Base-by-base conservation (phyloP, 2,888 invertebrate species). In the Lasioglossum zephyrum region DNA sequence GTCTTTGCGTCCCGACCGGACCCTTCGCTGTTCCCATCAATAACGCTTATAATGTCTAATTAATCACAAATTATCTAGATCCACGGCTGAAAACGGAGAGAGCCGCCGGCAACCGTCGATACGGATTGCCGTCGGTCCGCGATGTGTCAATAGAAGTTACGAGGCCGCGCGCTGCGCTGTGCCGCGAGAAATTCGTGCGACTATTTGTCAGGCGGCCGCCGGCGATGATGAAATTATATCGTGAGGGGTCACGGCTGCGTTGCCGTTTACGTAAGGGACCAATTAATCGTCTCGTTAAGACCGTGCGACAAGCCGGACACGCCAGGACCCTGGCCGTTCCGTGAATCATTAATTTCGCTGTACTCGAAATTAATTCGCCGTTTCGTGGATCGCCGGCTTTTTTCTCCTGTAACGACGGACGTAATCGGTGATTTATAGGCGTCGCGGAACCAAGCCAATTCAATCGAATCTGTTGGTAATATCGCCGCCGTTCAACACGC, bases 11-110 rank as follows among this genome's bases (percentile, higher is more conserved):
- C 60, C 26, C 16, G 60, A 31, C 60, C 60, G 84, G 86, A 72
- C 85, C 86, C 85, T 63, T 63, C 76, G 91, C 88, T 91, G 92
- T 93, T 93, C 93, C 94, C 94, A 94, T 95, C 94, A 94, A 95
- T 95, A 94, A 95, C 90, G 90, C 93, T 92, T 91, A 93, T 93
- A 94, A 94, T 94, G 94, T 94, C 93, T 94, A 95, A 95, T 95
- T 95, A 95, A 95, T 95, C 95, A 95, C 92, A 91, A 92, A 94
- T 94, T 94, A 95, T 95, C 94, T 94, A 93, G 94, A 94, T 94
- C 92, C 90, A 70, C 75, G 77, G 57, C 66, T 57, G 49, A 75
- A 91, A 83, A 79, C 70, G 79, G 83, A 84, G 85, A 86, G 84
- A 82, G 84, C 79, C 47, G 72, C 73, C 76, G 49, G 26, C 73